Base-by-base conservation (phyloP, 2,797 vertebrate species). In the Chrysolophus pictus region DNA sequence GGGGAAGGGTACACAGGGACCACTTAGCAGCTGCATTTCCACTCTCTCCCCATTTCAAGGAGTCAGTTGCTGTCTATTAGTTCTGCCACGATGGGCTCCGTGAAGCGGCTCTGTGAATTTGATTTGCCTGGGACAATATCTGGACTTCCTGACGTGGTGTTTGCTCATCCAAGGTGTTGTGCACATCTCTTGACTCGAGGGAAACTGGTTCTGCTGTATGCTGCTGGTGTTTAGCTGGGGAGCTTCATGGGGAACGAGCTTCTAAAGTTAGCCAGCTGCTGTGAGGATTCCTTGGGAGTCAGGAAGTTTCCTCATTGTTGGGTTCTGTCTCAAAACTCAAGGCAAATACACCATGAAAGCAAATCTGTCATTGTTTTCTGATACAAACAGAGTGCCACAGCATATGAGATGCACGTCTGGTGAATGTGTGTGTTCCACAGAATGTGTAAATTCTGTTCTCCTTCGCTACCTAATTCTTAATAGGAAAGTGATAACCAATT, bases 401-500 rank as follows among this genome's bases (percentile, higher is more conserved):
- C 21, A 10, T 41, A 24, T 46, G 6, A 93, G 95, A 85, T 60
- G 11, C 35, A 56, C 39, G 17, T 90, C 39, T 49, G 13, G 69
- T 84, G 73, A 51, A 35, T 29, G 31, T 53, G 67, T 84, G 88
- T 90, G 70, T 91, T 81, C 73, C n/a, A 19, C 60, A 47, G 21
- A 83, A 64, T 2, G 41, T 81, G 83, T 86, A 89, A 88, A 91
- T 71, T 92, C 90, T 68, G 41, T 80, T 85, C 29, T 79, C 42
- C 51, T 82, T 89, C 58, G 78, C 56, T 18, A 55, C 62, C 53
- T 75, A 63, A 80, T 83, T 91, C 35, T 71, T 70, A 95, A 70
- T 81, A 95, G 86, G 69, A 90, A 78, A 81, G 80, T 88, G 58
- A 76, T 92, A 96, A 91, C 53, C 60, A 95, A 95, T 96, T 95